Base-by-base conservation (phyloP, 1,140 invertebrate genomes). In the Paraescarpia echinospica region DNA sequence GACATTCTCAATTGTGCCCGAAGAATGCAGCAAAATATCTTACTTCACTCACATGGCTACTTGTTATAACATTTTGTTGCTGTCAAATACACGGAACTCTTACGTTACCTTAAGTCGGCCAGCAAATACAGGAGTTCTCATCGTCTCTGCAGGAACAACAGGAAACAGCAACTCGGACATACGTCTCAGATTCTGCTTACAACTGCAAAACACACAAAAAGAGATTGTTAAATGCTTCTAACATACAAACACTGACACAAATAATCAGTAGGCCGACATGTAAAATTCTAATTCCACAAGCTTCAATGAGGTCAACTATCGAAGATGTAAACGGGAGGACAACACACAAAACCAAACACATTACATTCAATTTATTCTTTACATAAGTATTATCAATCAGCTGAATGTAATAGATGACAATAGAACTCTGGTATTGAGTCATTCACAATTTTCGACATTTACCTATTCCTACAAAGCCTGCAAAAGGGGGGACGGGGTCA, bases 101-200 rank as follows among this genome's bases (percentile, higher is more conserved):
- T 77, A 0, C 22, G 22, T 77, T 77, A 77, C 59, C 59, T 77
- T 77, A 0, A 77, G 59, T 4, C 59, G 59, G 27, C 59, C 59
- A 77, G 22, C 59, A 77, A 77, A 77, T 18, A 77, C 59, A 77
- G 59, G 59, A 77, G 59, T 77, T 77, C 59, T 77, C 18, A 77
- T 2, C n/a, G 35, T 90, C 31, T 90, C 90, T 33, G 90, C 18
- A 2, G 90, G 90, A 6, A 90, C 27, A 4, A 34, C 34, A 90
- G 90, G 35, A 8, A 34, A 90, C 34, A 90, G 4, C 34, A 33
- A 34, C 34, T 34, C 90, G 5, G 90, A 90, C 90, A 34, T 90
- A 12, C 14, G 34, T 31, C 92, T 94, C 94, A 94, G 94, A 77
- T 95, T 94, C 88, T 94, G 92, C 92, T 94, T 95, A 92, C 95